Evolutionary conservation across 2,113 vertebrate species (phyloP).

Genomic region (Sclerurus mexicanus): DNA sequence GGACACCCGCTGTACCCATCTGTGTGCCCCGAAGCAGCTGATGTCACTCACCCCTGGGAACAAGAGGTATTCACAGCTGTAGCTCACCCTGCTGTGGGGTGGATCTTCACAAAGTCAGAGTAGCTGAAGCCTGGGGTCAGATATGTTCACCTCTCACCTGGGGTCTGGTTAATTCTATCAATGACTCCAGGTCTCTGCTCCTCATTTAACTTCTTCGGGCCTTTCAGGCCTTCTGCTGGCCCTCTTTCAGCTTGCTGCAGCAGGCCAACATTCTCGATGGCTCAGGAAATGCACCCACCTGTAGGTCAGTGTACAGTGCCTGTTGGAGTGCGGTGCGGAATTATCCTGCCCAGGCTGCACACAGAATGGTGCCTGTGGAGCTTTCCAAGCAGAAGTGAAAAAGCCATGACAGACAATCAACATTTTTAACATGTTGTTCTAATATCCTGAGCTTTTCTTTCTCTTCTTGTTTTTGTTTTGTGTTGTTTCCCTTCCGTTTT

Average conservation of each 20-base stretch:
- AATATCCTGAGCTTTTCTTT: not conserved
- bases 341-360: not conserved
- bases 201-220: not conserved
- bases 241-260: not conserved
- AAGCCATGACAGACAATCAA: not conserved
- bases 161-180: not conserved
- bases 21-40: fast-evolving
- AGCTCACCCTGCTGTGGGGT: not conserved
- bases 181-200: not conserved
- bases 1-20: fast-evolving
- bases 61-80: fast-evolving
- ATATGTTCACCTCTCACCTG: not conserved
- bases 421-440: not conserved
- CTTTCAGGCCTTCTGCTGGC: not conserved
- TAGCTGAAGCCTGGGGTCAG: not conserved
- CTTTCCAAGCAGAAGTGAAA: not conserved
- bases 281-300: fast-evolving
- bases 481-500: not conserved
- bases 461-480: not conserved
- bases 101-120: fast-evolving
- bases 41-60: not conserved
- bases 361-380: fast-evolving
- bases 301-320: fast-evolving
- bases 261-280: fast-evolving
- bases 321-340: fast-evolving